Conservation (phyloP, 2,888 invertebrate genomes). For the Cephus pulcher region DNA sequence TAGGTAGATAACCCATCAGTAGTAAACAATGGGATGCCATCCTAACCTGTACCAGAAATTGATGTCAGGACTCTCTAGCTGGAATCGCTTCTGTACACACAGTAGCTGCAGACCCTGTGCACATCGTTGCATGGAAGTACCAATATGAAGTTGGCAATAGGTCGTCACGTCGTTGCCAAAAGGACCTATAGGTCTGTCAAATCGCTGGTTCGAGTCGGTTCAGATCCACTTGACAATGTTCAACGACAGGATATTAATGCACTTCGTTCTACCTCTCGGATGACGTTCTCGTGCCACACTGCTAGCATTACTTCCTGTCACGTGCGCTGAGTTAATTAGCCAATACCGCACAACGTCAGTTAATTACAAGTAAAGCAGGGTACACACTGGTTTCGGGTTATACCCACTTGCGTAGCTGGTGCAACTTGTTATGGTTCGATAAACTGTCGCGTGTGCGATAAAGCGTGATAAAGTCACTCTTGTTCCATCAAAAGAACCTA, state of each 20-base stretch:
- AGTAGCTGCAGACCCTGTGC: background rate
- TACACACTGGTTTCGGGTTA: background rate
- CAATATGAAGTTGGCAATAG: background rate
- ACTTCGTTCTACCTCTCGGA: background rate
- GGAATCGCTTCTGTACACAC: background rate
- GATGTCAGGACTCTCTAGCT: background rate
- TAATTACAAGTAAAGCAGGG: background rate
- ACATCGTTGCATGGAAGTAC: background rate
- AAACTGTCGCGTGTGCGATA: background rate
- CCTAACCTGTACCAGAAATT: conserved; percentile 12
- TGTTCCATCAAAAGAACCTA: background rate
- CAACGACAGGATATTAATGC: background rate
- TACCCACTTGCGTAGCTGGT: background rate
- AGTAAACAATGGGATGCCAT: conserved; percentile 23
- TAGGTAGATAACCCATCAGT: conserved; percentile 27
- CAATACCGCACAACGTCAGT: background rate
- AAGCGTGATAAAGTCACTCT: background rate
- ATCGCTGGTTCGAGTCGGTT: background rate
- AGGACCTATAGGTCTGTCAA: background rate
- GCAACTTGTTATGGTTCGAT: background rate
- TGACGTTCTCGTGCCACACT: background rate
- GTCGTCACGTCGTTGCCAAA: background rate
- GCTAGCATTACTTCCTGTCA: background rate
- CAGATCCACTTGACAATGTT: background rate
- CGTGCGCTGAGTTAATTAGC: background rate